Conservation (phyloP, 2,888 invertebrate genomes). For the Scaptomyza caliginosa region DNA sequence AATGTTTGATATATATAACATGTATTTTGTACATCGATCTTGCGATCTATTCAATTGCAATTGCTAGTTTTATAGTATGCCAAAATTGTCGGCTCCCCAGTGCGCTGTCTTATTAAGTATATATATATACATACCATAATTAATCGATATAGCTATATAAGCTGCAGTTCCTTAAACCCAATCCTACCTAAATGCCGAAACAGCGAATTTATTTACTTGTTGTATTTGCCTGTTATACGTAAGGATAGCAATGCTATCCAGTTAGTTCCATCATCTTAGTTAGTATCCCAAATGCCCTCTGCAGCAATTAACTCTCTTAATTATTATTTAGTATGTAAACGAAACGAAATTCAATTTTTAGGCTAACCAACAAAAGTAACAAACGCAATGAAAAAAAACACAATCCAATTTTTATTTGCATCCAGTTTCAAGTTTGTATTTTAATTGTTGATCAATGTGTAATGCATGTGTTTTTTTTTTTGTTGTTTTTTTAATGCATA, state of each 20-base stretch:
- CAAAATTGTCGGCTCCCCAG: slow-evolving; percentile 49
- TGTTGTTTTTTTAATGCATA: slow-evolving; percentile 53
- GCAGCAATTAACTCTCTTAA: slow-evolving; percentile 71
- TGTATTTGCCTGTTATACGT: slow-evolving; percentile 26
- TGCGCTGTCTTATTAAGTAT: slow-evolving; percentile 55
- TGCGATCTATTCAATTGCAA: slow-evolving; percentile 46
- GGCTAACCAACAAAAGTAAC: slow-evolving; percentile 22
- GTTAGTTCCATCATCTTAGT: not conserved
- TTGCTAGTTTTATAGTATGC: slow-evolving; percentile 76
- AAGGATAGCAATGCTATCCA: not conserved
- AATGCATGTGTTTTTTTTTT: slow-evolving; percentile 58
- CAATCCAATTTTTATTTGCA: slow-evolving; percentile 50
- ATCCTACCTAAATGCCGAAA: slow-evolving; percentile 2
- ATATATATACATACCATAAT: too few relatives aligned
- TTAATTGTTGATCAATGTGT: slow-evolving; percentile 75
- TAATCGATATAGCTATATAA: slow-evolving; percentile 41
- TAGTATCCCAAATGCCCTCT: slow-evolving; percentile 6
- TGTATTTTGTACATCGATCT: slow-evolving; percentile 12
- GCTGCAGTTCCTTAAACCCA: slow-evolving; percentile 31
- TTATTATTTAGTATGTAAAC: slow-evolving; percentile 75
- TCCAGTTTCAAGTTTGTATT: slow-evolving; percentile 38
- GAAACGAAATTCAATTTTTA: slow-evolving; percentile 48
- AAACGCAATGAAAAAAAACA: slow-evolving; percentile 1
- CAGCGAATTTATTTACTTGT: slow-evolving; percentile 65
- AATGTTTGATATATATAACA: slow-evolving; percentile 16